A percentile compares a stretch with the other conserved stretches of the same genome.
Evolutionary conservation across 2,888 invertebrate genomes (phyloP).

Genomic region (Andrena camellia): DNA sequence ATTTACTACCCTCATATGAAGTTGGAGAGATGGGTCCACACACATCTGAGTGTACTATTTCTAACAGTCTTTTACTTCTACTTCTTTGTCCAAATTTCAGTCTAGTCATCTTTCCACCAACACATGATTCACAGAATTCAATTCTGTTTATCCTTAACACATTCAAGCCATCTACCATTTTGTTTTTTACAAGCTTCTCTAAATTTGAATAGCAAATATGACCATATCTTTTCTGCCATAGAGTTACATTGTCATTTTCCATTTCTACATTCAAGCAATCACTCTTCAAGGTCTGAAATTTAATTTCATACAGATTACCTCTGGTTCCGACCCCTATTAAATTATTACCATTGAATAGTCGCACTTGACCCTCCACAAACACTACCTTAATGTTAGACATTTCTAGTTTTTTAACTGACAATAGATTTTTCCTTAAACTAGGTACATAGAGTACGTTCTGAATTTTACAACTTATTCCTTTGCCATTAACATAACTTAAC

Average conservation of each 20-base stretch:
- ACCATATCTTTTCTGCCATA: conserved; percentile 30
- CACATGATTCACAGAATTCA: conserved; percentile 18
- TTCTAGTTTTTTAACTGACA: conserved; percentile 18
- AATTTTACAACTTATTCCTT: neutral
- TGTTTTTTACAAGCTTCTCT: neutral
- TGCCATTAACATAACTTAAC: neutral
- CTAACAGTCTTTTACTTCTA: conserved; percentile 20
- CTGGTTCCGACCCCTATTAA: conserved; percentile 10
- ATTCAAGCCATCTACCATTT: conserved; percentile 15
- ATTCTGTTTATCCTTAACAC: neutral
- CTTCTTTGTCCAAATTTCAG: conserved; percentile 11
- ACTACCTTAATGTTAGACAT: neutral
- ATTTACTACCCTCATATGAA: neutral
- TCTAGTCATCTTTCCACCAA: conserved; percentile 23
- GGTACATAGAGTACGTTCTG: conserved; percentile 16
- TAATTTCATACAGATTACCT: conserved; percentile 21
- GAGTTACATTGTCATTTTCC: neutral
- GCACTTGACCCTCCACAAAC: conserved; percentile 2
- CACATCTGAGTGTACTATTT: conserved; percentile 27
- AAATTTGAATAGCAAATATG: conserved; percentile 16
- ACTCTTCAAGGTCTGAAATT: neutral
- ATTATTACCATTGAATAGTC: neutral
- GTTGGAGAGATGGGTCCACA: conserved; percentile 16
- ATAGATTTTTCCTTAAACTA: conserved; percentile 17
- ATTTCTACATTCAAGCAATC: conserved; percentile 19